Percentiles rank a stretch among this genome's conserved stretches.
phyloP scores from a whole-genome alignment of 2,113 vertebrate species.

The western clawed frog (Xenopus tropicalis) region DNA sequence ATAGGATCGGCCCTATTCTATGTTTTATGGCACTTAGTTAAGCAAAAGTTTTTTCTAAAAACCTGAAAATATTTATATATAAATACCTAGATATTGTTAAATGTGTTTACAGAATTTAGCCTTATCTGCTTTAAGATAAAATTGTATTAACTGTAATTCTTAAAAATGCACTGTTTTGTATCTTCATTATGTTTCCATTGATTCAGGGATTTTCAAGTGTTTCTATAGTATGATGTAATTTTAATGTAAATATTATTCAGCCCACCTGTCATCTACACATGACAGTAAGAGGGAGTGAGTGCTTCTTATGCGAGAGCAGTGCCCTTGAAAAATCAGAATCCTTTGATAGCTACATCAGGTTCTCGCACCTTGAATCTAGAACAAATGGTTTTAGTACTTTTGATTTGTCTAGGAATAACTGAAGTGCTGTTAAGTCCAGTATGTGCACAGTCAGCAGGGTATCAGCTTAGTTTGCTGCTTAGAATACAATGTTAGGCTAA shows the following conservation, averaged over 20 bases:
- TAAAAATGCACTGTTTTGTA: slow-evolving; percentile 24
- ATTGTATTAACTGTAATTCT: background rate
- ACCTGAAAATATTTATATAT: background rate
- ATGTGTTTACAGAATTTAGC: background rate
- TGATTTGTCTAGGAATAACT: slow-evolving; percentile 39
- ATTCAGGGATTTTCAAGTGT: slow-evolving; percentile 20
- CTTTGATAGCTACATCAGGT: slow-evolving; percentile 25
- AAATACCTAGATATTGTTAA: background rate
- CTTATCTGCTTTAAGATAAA: background rate
- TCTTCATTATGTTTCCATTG: slow-evolving; percentile 43
- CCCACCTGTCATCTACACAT: slow-evolving; percentile 40
- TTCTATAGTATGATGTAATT: slow-evolving; percentile 37
- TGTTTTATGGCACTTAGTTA: background rate
- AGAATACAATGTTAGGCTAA: slow-evolving; percentile 21
- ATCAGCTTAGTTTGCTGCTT: slow-evolving; percentile 4
- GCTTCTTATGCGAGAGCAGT: slow-evolving; percentile 18
- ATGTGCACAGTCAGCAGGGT: slow-evolving; percentile 3
- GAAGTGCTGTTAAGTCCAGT: slow-evolving; percentile 19
- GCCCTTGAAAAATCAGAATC: background rate
- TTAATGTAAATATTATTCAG: slow-evolving; percentile 48
- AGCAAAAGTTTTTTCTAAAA: background rate
- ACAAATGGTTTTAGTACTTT: slow-evolving; percentile 36
- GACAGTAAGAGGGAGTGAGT: slow-evolving; percentile 31
- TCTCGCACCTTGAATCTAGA: slow-evolving; percentile 44
- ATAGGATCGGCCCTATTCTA: too few relatives aligned